Percentiles rank a stretch among this genome's conserved stretches.
phyloP scores from a whole-genome alignment of 2,797 vertebrate genomes.

The Tiaroga cobitis region DNA sequence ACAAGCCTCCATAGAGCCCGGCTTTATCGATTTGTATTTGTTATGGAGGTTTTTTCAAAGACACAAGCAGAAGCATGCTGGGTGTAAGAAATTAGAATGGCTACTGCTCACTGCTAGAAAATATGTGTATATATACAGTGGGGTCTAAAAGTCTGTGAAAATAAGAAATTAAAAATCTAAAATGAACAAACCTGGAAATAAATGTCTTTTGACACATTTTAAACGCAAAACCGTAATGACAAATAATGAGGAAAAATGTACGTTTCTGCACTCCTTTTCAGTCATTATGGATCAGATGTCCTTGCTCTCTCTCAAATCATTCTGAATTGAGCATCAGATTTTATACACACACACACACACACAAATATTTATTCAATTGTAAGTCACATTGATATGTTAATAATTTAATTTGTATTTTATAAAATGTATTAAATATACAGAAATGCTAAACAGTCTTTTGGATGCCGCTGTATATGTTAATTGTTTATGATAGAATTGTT shows the following conservation, averaged over 20 bases:
- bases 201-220: not conserved
- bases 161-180: not conserved
- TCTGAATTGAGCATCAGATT: not conserved
- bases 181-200: not conserved
- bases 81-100: slow-evolving; percentile 10
- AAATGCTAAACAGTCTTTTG: not conserved
- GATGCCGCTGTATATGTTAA: slow-evolving; percentile 10
- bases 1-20: not conserved
- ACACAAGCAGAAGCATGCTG: slow-evolving; percentile 21
- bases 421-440: not conserved
- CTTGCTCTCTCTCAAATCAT: not conserved
- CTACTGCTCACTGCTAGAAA: slow-evolving; percentile 11
- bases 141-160: slow-evolving; percentile 8
- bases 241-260: not conserved
- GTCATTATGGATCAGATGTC: not conserved
- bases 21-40: slow-evolving; percentile 34
- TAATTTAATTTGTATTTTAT: not conserved
- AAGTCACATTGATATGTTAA: not conserved
- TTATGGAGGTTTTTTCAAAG: not conserved
- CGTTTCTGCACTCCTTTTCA: not conserved
- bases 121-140: slow-evolving; percentile 14
- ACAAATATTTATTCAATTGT: not conserved
- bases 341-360: not conserved
- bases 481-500: not conserved
- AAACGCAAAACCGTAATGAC: not conserved